Evolutionary conservation across 2,113 vertebrate species (phyloP).

Genomic region (Hydrochoerus hydrochaeris): DNA sequence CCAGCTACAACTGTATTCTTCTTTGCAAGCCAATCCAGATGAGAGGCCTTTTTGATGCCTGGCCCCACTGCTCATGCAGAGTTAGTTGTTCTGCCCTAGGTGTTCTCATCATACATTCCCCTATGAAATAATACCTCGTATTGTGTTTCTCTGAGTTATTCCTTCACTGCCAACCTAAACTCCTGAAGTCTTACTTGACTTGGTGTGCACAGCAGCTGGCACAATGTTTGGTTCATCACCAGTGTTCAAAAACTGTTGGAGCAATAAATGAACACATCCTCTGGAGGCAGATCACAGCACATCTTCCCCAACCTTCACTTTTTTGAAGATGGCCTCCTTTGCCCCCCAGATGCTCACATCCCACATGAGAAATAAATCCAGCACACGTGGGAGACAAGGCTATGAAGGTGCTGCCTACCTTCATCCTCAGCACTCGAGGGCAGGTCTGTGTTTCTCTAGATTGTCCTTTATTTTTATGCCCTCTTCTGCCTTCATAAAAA

Average conservation of each 20-base stretch:
- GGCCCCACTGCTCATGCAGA: not conserved
- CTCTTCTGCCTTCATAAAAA: not conserved
- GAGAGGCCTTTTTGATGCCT: not conserved
- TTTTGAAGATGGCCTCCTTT: not conserved
- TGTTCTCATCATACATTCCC: not conserved
- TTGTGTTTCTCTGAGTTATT: not conserved
- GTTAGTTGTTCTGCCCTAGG: not conserved
- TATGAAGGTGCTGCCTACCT: fast-evolving
- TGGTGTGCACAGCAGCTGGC: not conserved
- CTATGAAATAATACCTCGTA: not conserved
- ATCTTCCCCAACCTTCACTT: not conserved
- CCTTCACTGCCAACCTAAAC: not conserved
- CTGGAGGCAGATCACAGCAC: not conserved
- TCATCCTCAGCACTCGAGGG: not conserved
- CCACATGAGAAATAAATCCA: not conserved
- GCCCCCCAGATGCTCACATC: not conserved
- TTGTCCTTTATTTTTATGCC: not conserved
- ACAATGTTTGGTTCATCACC: not conserved
- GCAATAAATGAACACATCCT: not conserved
- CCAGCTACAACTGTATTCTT: not conserved
- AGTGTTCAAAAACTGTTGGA: not conserved
- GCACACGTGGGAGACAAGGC: not conserved
- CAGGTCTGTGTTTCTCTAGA: not conserved
- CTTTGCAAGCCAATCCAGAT: not conserved
- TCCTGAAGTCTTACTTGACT: not conserved